Evolutionary conservation across 2,888 invertebrate species (phyloP).

Genomic region (Limnephilus lunatus): DNA sequence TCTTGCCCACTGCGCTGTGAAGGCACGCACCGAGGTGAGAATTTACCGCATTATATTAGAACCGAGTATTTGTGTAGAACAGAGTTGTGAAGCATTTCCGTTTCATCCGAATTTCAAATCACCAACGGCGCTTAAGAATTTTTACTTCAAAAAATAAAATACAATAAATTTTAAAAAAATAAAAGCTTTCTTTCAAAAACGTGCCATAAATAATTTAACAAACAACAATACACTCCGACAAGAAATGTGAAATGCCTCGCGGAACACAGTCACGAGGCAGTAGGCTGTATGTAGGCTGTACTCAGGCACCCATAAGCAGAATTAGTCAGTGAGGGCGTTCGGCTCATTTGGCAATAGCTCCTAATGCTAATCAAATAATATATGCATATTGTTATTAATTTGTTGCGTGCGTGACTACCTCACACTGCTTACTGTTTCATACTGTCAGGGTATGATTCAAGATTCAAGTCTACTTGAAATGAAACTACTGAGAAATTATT

Average conservation of each 20-base stretch:
- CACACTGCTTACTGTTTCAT: not conserved
- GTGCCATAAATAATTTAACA: conserved; percentile 29
- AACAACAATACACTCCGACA: conserved; percentile 51
- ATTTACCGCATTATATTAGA: no score
- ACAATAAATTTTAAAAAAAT: not conserved
- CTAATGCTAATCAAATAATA: conserved; percentile 59
- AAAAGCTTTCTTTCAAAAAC: not conserved
- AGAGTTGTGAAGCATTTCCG: no score
- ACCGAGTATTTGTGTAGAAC: no score
- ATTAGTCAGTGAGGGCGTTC: conserved; percentile 25
- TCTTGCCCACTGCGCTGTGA: no score
- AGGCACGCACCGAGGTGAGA: no score
- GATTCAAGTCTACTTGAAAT: not conserved
- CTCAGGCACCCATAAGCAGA: not conserved
- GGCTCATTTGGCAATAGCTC: conserved; percentile 60
- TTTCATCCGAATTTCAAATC: no score
- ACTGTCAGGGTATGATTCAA: not conserved
- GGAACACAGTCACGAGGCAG: not conserved
- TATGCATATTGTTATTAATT: conserved; percentile 64
- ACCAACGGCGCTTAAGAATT: no score
- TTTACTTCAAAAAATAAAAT: no score
- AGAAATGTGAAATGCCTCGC: conserved; percentile 61
- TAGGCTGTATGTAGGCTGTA: not conserved
- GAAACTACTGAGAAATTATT: not conserved
- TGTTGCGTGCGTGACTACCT: conserved; percentile 51